phyloP scores from a whole-genome alignment of 2,113 vertebrate genomes.

The Brachypodius melanocephalos region DNA sequence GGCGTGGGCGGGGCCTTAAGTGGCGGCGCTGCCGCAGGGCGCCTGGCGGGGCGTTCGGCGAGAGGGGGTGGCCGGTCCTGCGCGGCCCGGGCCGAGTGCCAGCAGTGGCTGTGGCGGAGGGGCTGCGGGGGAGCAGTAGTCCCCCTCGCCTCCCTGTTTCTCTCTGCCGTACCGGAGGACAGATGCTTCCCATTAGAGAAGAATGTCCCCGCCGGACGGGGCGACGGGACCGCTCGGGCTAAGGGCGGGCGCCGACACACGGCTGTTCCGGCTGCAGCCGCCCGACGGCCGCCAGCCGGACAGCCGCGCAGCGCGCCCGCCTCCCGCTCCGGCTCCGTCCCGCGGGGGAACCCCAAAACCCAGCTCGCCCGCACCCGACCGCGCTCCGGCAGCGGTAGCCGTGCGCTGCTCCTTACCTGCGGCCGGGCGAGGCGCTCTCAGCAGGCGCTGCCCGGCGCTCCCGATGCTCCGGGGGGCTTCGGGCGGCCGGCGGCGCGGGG shows the following conservation, averaged over 20 bases:
- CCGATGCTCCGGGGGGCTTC: not conserved
- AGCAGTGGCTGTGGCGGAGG: not conserved
- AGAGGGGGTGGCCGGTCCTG: not conserved
- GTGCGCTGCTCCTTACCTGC: slow-evolving; percentile 9
- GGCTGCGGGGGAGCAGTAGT: not conserved
- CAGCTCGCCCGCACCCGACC: no score
- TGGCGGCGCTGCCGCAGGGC: not conserved
- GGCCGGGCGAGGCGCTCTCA: not conserved
- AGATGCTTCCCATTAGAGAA: slow-evolving; percentile 37
- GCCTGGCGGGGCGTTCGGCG: not conserved
- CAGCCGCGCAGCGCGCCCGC: not conserved
- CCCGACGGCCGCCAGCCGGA: not conserved
- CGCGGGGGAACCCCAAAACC: not conserved
- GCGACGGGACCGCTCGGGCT: not conserved
- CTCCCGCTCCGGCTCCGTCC: not conserved
- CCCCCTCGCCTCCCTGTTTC: not conserved
- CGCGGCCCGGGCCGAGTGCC: not conserved
- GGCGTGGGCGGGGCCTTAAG: no score
- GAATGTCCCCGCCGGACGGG: not conserved
- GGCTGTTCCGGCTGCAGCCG: not conserved
- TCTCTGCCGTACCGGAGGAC: not conserved
- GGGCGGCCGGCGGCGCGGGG: not conserved
- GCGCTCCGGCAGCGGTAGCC: not conserved
- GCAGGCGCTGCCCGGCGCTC: not conserved
- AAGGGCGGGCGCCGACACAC: not conserved